Percentiles rank a stretch among this genome's conserved stretches.
These are phyloP conservation scores for Gasterosteus nipponicus DNA, from an alignment of 2,113 vertebrate species.

Conservation along the genomic window DNA sequence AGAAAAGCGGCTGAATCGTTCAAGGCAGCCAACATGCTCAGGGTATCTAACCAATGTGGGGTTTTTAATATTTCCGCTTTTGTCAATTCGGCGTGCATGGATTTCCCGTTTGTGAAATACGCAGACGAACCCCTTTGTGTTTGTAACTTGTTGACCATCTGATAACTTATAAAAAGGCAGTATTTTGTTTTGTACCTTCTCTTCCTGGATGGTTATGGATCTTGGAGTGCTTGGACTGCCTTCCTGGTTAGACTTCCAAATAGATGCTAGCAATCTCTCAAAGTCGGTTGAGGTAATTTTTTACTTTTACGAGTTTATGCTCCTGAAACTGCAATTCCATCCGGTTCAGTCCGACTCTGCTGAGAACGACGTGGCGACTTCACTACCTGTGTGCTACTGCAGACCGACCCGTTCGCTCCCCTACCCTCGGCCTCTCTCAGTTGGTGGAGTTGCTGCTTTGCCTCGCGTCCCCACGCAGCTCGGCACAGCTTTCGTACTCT, in stretches of 20 bases:
- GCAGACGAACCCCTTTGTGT: too few species aligned
- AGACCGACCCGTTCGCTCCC: constrained; percentile 60
- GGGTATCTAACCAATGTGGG: too few species aligned
- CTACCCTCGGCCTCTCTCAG: constrained; percentile 64
- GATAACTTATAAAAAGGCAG: too few species aligned
- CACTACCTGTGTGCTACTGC: constrained; percentile 54
- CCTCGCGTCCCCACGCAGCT: constrained; percentile 71
- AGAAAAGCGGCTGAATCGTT: too few species aligned
- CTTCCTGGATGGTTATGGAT: not conserved
- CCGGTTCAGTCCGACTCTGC: not conserved
- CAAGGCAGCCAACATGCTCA: too few species aligned
- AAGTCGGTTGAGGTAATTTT: constrained; percentile 2
- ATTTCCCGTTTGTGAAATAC: too few species aligned
- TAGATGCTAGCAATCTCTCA: not conserved
- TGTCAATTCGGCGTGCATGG: too few species aligned
- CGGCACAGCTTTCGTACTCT: constrained; percentile 90
- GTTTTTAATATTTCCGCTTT: too few species aligned
- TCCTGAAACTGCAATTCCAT: not conserved
- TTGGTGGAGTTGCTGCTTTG: constrained; percentile 70
- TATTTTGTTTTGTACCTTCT: too few species aligned
- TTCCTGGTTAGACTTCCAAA: not conserved
- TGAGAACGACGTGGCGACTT: not conserved
- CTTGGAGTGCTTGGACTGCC: too few species aligned
- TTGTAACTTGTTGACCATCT: too few species aligned
- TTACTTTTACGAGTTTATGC: not conserved